Base-by-base conservation (phyloP, 2,113 vertebrate species). In the Xiphophorus maculatus region DNA sequence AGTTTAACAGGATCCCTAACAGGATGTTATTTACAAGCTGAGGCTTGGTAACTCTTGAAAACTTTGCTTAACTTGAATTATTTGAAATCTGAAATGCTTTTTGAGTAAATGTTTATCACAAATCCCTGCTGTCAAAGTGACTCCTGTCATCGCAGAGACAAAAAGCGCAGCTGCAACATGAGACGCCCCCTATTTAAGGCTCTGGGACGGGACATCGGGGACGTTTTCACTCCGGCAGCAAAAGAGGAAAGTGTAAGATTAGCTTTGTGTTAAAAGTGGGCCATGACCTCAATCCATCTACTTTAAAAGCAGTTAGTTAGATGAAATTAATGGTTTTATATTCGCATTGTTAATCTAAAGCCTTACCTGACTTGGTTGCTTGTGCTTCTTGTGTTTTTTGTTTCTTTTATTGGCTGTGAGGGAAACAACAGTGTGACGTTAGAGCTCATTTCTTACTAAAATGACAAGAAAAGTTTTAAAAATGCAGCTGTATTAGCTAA, bases 241-340 rank as follows among this genome's bases (percentile, higher is more conserved):
- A 87, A 87, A 88, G 90, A 85, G 90, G 85, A 91, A 91, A 86
- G 90, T 85, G n/a, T 90, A 91, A 90, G 83, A 81, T 92, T 89
- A 93, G 83, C 82, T 81, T 75, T 74, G 80, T 3, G 80, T 80
- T 80, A 78, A 87, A 90, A 79, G 48, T 81, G 83, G 75, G 62
- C 44, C 73, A 30, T 87, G 84, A 89, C 88, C 76, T 91, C 85
- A 70, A 79, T 80, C 69, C 71, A 27, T 65, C 42, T 28, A 28
- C 15, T 58, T 81, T 71, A 77, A 62, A 64, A 66, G 74, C 79
- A 30, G 17, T 51, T 29, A 19, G 67, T 83, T 63, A 61, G 71
- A 54, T 63, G 69, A 82, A 77, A 69, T 19, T 5, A 54, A 77
- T 61, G 40, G 1, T 58, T 80, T 70, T 2, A 28, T 5, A 74